A percentile compares a stretch with the other conserved stretches of the same genome.
phyloP scores from a whole-genome alignment of 1,140 invertebrate species.

The Drosophila littoralis region DNA sequence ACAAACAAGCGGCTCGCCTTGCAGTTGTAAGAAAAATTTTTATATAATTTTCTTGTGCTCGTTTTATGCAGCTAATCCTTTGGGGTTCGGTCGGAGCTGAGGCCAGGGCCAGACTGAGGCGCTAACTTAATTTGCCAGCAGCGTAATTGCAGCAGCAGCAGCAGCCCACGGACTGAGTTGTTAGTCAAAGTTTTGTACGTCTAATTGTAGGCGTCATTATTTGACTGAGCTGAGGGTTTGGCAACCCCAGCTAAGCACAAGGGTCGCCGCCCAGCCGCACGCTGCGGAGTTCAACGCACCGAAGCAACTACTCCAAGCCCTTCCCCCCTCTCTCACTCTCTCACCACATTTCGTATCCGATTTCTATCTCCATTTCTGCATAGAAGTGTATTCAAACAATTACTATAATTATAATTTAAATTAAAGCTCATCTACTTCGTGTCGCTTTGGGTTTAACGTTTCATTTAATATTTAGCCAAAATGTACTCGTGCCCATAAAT shows the following conservation, averaged over 20 bases:
- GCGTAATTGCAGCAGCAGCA: conserved; percentile 62
- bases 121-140: conserved; percentile 69
- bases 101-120: conserved; percentile 28
- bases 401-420: conserved; percentile 61
- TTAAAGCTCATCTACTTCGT: conserved; percentile 35
- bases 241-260: conserved; percentile 6
- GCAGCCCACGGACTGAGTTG: conserved; percentile 48
- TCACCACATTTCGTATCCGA: neutral
- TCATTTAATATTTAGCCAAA: conserved; percentile 79
- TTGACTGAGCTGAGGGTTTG: conserved; percentile 39
- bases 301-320: neutral
- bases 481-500: conserved; percentile 68
- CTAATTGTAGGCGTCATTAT: conserved; percentile 77
- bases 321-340: too few species aligned
- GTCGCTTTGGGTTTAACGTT: conserved; percentile 59
- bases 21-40: conserved; percentile 52
- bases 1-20: conserved; percentile 67
- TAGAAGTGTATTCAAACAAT: conserved; percentile 9
- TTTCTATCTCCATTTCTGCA: conserved; percentile 22
- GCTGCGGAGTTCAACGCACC: conserved; percentile 34
- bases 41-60: conserved; percentile 60
- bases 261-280: neutral
- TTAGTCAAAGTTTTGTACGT: conserved; percentile 62
- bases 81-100: neutral
- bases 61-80: conserved; percentile 40